phyloP scores from a whole-genome alignment of 2,797 vertebrate species.

The Rhinophrynus dorsalis region DNA sequence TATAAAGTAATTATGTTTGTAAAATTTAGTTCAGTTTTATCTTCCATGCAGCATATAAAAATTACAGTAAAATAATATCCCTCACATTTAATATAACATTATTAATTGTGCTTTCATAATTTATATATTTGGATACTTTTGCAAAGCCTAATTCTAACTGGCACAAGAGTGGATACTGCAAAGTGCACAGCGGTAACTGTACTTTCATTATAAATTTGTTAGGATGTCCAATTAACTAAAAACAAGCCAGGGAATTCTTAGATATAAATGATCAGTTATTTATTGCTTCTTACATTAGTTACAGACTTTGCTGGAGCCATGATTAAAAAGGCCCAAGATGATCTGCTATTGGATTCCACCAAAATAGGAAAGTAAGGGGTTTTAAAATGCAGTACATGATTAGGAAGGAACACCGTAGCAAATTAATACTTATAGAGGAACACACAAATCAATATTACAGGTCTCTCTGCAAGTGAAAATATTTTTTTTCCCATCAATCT shows the following conservation, averaged over 20 bases:
- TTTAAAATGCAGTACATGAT: not conserved
- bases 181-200: constrained; percentile 20
- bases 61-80: constrained; percentile 56
- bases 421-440: not conserved
- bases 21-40: too few species aligned
- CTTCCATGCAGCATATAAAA: too few species aligned
- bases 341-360: constrained; percentile 14
- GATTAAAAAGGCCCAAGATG: constrained; percentile 28
- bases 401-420: not conserved
- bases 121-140: constrained; percentile 28
- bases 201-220: constrained; percentile 39
- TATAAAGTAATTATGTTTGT: too few species aligned
- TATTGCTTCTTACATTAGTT: constrained; percentile 39
- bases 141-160: constrained; percentile 22
- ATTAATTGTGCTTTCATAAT: constrained; percentile 38
- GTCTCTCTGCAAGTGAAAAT: not conserved
- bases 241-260: constrained; percentile 30
- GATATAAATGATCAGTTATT: constrained; percentile 45
- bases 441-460: not conserved
- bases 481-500: too few species aligned
- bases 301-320: constrained; percentile 22
- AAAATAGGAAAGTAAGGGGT: constrained; percentile 12
- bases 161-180: constrained; percentile 25
- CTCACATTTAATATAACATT: constrained; percentile 13
- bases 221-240: constrained; percentile 36